These are phyloP conservation scores for Pachyramphus minor DNA, from an alignment of 2,113 vertebrate genomes.

Conservation along the genomic window DNA sequence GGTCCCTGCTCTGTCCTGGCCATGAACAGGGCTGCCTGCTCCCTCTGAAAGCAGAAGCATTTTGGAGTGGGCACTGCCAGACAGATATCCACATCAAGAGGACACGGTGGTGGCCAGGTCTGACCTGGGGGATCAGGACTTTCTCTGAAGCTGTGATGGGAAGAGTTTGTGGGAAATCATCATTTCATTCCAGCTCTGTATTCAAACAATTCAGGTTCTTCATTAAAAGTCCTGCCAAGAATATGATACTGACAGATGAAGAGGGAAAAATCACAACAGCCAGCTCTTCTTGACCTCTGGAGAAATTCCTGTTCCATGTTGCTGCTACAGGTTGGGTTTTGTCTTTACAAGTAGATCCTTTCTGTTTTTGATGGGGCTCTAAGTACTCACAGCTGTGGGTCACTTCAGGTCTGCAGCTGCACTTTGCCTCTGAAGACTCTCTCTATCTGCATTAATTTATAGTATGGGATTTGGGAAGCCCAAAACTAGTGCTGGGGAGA, in stretches of 20 bases:
- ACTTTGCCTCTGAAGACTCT: background rate
- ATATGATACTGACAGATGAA: background rate
- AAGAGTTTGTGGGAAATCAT: background rate
- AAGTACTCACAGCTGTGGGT: background rate
- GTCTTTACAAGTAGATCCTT: background rate
- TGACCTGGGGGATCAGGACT: background rate
- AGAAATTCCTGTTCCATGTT: background rate
- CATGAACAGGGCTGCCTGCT: accelerated
- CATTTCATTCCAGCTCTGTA: background rate
- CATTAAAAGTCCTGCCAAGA: background rate
- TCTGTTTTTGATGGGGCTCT: background rate
- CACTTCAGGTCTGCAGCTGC: background rate
- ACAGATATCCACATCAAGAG: background rate
- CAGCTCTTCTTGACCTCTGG: background rate
- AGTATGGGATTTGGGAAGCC: background rate
- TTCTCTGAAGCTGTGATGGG: background rate
- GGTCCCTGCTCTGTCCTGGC: background rate
- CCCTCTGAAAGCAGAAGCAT: background rate
- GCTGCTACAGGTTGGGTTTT: background rate
- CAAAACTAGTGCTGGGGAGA: background rate
- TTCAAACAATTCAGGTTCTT: background rate
- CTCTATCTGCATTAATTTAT: background rate
- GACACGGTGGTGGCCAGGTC: background rate
- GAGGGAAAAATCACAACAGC: background rate
- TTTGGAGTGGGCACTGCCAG: background rate